Evolutionary conservation across 1,140 invertebrate genomes (phyloP), one percentile per base, ranked within the genome.

Genomic region (Brachionus sp.): DNA sequence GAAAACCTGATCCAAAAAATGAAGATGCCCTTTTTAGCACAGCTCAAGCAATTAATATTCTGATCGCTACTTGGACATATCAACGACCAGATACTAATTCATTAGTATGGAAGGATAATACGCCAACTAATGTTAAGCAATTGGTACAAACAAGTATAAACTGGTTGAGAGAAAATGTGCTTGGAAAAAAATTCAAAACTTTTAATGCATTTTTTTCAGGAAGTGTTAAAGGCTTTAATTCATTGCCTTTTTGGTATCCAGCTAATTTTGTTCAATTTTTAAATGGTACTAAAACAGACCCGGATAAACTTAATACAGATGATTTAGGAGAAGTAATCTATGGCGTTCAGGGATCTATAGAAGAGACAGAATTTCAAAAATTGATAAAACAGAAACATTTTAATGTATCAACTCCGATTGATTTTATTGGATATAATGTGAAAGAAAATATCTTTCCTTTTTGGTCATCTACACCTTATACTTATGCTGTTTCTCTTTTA

Each of bases 151-250:
- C 84, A 57, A 82, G 84, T 33, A 84, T 85, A 4, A 82, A 39
- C 2, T 88, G 85, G 84, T 57, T 88, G 16, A 64, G 80, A 23
- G 66, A 83, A 5, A 84, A 87, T 68, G 83, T 86, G 7, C 83
- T 87, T 5, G 75, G 78, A 19, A 83, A 84, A 5, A 84, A 85
- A 7, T 87, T 86, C 57, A 85, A 87, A 80, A 85, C 86, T 5
- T 87, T 86, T 85, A 88, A 88, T 53, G 85, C 86, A 39, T 88
- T 88, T 83, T 88, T 87, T 84, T 88, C 87, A 1, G 87, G 86
- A 9, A 87, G 86, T n/a, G 84, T 86, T 2, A 86, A 86, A 84
- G 86, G 86, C 3, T 84, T 70, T 33, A 84, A 80, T 10, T 85
- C 86, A 84, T 46, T 84, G 19, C 86, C 86, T 12, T 87, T 86